phyloP scores from a whole-genome alignment of 1,140 invertebrate species.

The Calliphora vicina region DNA sequence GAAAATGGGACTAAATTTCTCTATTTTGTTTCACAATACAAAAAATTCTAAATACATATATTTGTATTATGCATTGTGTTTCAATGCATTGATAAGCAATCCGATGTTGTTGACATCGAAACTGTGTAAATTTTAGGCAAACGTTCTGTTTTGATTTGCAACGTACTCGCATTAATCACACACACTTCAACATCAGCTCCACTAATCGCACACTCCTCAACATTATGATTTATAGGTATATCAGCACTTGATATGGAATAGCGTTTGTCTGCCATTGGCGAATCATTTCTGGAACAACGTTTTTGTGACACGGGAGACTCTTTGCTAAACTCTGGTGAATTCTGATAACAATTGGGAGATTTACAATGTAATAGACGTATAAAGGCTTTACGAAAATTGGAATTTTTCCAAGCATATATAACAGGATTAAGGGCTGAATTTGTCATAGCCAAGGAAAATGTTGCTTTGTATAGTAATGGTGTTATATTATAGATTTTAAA shows the following conservation, averaged over 20 bases:
- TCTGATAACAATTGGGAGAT: conserved; percentile 59
- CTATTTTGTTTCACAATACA: too few species aligned
- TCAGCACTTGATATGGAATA: conserved; percentile 25
- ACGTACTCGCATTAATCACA: neutral
- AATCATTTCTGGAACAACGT: neutral
- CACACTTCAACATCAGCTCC: neutral
- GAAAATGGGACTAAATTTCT: too few species aligned
- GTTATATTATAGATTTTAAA: conserved; percentile 65
- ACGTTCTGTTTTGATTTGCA: neutral
- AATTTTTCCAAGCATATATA: conserved; percentile 84
- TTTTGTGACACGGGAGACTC: neutral
- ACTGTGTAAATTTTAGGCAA: conserved; percentile 10
- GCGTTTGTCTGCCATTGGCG: neutral
- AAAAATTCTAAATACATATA: too few species aligned
- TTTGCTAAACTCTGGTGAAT: neutral
- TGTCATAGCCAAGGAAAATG: conserved; percentile 75
- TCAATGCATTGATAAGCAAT: neutral
- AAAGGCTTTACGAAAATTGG: conserved; percentile 75
- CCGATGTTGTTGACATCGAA: neutral
- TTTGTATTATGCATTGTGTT: neutral
- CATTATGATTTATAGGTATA: neutral
- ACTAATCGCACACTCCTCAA: neutral
- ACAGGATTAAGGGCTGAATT: conserved; percentile 81
- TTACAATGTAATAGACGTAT: conserved; percentile 71
- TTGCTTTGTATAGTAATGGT: conserved; percentile 71